Base-by-base conservation (phyloP, 1,140 invertebrate species). In the Drosophila arizonae region DNA sequence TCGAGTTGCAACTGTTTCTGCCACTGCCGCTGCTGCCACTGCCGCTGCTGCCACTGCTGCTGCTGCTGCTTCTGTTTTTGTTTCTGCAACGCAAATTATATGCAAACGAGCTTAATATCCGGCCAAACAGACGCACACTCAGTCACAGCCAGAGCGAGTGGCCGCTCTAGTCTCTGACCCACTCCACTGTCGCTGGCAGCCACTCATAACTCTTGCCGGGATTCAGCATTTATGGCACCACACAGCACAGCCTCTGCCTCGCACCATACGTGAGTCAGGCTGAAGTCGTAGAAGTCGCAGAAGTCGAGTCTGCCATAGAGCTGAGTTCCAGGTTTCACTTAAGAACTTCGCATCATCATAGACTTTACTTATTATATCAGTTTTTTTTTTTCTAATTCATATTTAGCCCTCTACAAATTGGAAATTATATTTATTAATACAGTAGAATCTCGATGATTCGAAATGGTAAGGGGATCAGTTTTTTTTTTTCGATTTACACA, bases 21-120 rank as follows among this genome's bases (percentile, higher is more conserved):
- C 43, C 6, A 4, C 15, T 46, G n/a, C 43, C n/a, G 0, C n/a
- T 17, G 43, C 43, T 17, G 61, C 52, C 48, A 54, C 72, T 61
- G 74, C 68, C 70, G 66, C 70, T 70, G 63, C 61, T 11, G 65
- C 52, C 46, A 58, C 72, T 61, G 74, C 68, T 45, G 63, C 61
- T 11, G 64, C 52, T 51, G 58, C 72, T 61, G 74, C 68, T 74
- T 69, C 70, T 70, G 55, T 41, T 75, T 74, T 77, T 84, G 81
- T 77, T 76, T 78, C 70, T 86, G 81, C 82, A 79, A 86, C 82
- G 76, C 79, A 88, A 87, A 87, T 87, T 81, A 87, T 87, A 87
- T 87, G 82, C 82, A 87, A 87, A 87, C 82, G 82, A 87, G 81
- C 81, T 87, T 86, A 86, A 86, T 87, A 86, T 86, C 81, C 81